Base-by-base conservation (phyloP, 2,113 vertebrate species). In the Misgurnus anguillicaudatus region DNA sequence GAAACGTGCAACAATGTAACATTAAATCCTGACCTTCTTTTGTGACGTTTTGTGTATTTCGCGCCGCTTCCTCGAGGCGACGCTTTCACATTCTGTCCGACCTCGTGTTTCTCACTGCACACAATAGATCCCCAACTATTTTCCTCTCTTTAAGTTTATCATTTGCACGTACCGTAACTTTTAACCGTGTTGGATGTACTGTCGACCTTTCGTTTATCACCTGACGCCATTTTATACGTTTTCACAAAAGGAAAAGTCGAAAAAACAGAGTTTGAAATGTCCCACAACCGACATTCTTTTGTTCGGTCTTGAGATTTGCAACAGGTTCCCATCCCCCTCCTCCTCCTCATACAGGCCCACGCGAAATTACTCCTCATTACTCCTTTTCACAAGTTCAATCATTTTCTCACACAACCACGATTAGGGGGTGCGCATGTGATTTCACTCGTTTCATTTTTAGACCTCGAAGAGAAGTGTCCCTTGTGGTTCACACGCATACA, bases 261-360 rank as follows among this genome's bases (percentile, higher is more conserved):
- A 55, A 82, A 79, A 90, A 89, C 88, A 41, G 41, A 42, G 77
- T 91, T 90, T 77, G 73, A 73, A 85, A 86, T 6, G 80, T 86
- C 57, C 82, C 83, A 85, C 88, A 89, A 89, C 83, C 87, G 65
- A 60, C 89, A 84, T 91, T 93, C 93, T 92, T 93, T 93, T 94
- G 93, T 94, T 94, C 91, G 90, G 91, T 91, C 92, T 93, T 87
- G 90, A 91, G 91, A 90, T 91, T 92, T 91, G 91, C 92, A 93
- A 93, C 93, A 94, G 91, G 93, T 94, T 88, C 90, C 89, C 89
- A 87, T 87, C 88, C 89, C 91, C 90, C 87, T 87, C 83, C 78
- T 87, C 83, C 78, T 58, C 74, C 61, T 21, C 64, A 47, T 70
- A 31, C 38, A 85, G 83, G 84, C 88, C 90, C 85, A 88, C 87